These are phyloP conservation scores for Rhodinocichla rosea DNA, from an alignment of 2,113 vertebrate genomes.

Conservation along the genomic window DNA sequence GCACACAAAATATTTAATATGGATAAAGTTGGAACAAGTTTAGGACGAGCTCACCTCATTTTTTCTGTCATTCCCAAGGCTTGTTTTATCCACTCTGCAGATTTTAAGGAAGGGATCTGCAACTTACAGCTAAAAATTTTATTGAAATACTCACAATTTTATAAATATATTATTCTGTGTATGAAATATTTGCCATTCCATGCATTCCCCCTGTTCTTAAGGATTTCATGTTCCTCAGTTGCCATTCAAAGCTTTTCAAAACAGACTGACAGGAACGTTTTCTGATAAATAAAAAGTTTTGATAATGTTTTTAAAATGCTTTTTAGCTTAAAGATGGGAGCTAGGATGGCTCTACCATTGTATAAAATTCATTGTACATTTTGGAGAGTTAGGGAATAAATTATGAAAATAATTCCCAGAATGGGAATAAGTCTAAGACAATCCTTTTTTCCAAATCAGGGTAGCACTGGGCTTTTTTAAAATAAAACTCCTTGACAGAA, in stretches of 20 bases:
- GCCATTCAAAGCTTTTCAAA: fast-evolving
- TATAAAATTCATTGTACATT: not conserved
- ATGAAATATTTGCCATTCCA: not conserved
- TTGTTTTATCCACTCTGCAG: not conserved
- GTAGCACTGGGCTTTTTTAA: not conserved
- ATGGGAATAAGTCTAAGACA: not conserved
- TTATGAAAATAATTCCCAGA: not conserved
- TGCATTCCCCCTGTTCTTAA: not conserved
- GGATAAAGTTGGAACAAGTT: not conserved
- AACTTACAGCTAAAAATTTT: not conserved
- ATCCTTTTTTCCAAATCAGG: not conserved
- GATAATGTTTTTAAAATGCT: not conserved
- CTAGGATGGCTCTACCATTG: fast-evolving
- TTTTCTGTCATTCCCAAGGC: not conserved
- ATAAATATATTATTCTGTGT: not conserved
- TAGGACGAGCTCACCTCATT: not conserved
- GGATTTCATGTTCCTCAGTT: not conserved
- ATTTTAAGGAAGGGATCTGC: not conserved
- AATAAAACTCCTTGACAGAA: not conserved
- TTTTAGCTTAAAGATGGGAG: not conserved
- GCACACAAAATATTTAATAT: not conserved
- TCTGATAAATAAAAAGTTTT: not conserved
- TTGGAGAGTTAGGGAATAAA: not conserved
- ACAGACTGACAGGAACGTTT: not conserved
- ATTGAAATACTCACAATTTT: not conserved